These are phyloP conservation scores for Peucedramus taeniatus DNA, from an alignment of 2,113 vertebrate genomes.

Conservation along the genomic window DNA sequence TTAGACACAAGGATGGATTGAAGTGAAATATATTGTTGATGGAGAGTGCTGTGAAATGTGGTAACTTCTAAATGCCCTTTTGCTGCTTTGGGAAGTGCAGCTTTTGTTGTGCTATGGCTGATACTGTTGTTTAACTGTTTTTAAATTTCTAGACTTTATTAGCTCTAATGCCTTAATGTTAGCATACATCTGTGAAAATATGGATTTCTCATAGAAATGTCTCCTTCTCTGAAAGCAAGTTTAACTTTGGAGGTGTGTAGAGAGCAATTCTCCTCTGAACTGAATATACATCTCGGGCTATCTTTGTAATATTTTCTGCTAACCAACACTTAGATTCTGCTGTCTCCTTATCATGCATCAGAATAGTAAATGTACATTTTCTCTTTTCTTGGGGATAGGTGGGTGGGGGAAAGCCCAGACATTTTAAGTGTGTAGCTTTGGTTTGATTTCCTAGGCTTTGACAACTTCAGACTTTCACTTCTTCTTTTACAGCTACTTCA, in stretches of 20 bases:
- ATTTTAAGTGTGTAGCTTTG: not conserved
- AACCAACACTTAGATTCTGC: not conserved
- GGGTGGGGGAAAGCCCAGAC: not conserved
- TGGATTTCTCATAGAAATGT: not conserved
- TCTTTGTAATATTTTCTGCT: not conserved
- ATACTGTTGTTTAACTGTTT: not conserved
- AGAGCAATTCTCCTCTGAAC: not conserved
- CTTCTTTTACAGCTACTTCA: not conserved
- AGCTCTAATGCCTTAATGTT: not conserved
- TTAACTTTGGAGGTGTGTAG: not conserved
- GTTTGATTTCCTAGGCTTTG: conserved; percentile 7
- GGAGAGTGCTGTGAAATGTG: not conserved
- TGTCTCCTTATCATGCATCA: not conserved
- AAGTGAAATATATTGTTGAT: not conserved
- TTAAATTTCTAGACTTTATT: not conserved
- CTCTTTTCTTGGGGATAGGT: not conserved
- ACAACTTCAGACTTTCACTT: conserved; percentile 18
- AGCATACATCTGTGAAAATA: not conserved
- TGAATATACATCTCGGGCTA: not conserved
- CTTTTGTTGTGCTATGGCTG: not conserved
- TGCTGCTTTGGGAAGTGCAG: not conserved
- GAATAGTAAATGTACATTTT: not conserved
- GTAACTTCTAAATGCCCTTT: not conserved
- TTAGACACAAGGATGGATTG: not conserved
- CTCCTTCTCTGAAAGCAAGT: not conserved